phyloP scores from a whole-genome alignment of 1,140 invertebrate species.

The Drosophila pseudoananassae region DNA sequence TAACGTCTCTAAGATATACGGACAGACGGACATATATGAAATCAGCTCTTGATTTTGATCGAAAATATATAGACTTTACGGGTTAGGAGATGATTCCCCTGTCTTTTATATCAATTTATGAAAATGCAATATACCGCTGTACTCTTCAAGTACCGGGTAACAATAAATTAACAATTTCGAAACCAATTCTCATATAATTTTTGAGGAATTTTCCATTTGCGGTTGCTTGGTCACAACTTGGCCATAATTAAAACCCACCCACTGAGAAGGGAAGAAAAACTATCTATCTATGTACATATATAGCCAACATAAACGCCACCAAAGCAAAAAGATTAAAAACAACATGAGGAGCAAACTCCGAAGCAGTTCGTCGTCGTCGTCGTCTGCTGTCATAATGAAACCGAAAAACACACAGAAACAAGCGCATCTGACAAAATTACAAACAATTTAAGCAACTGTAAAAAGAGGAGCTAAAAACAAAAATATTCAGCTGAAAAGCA shows the following conservation, averaged over 20 bases:
- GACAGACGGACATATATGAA: too few relatives aligned
- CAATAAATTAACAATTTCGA: conserved; percentile 9
- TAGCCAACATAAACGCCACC: conserved; percentile 20
- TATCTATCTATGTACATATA: conserved; percentile 47
- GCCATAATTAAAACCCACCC: conserved; percentile 57
- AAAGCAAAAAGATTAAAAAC: conserved; percentile 15
- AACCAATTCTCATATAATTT: conserved; percentile 30
- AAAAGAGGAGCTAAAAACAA: conserved; percentile 27
- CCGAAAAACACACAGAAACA: conserved; percentile 62
- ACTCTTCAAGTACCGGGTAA: background rate
- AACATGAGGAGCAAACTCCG: conserved; percentile 18
- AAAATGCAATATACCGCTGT: too few relatives aligned
- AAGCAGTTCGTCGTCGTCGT: conserved; percentile 28
- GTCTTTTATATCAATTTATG: too few relatives aligned
- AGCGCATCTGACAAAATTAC: conserved; percentile 72
- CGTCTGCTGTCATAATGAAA: conserved; percentile 67
- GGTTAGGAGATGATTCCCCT: too few relatives aligned
- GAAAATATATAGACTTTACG: too few relatives aligned
- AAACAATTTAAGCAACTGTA: conserved; percentile 69
- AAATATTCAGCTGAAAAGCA: conserved; percentile 24
- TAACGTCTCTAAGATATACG: too few relatives aligned
- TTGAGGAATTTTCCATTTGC: conserved; percentile 36
- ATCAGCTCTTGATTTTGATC: too few relatives aligned
- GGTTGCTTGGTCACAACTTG: conserved; percentile 41
- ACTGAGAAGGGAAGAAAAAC: conserved; percentile 29